These are phyloP conservation scores for Cromileptes altivelis DNA, from an alignment of 2,113 vertebrate species.

Conservation along the genomic window DNA sequence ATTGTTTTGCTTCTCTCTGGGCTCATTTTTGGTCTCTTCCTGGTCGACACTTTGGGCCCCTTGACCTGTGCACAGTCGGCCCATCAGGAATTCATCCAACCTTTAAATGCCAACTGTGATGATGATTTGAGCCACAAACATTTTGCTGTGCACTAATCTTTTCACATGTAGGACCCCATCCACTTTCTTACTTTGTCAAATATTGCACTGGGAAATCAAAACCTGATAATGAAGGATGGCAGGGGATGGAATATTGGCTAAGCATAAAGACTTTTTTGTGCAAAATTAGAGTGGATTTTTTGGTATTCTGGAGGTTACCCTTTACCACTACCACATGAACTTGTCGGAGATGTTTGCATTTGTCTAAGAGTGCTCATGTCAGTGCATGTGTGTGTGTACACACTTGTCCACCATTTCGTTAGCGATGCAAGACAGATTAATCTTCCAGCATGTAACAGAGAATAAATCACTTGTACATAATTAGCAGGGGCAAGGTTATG, in stretches of 20 bases:
- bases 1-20: no score
- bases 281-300: not conserved
- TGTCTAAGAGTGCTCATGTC: not conserved
- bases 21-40: no score
- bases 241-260: not conserved
- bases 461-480: slow-evolving; percentile 98
- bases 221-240: not conserved
- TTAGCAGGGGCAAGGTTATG: slow-evolving; percentile 95
- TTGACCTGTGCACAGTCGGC: no score
- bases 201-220: not conserved
- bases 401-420: slow-evolving; percentile 34
- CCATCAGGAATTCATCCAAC: no score
- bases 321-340: not conserved
- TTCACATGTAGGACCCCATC: not conserved
- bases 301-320: not conserved
- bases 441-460: slow-evolving; percentile 91
- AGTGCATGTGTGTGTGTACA: not conserved
- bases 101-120: not conserved
- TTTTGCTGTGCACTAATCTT: not conserved
- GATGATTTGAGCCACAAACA: not conserved
- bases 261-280: not conserved
- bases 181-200: not conserved
- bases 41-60: no score
- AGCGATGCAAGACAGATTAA: slow-evolving; percentile 89
- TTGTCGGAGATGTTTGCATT: not conserved